Conservation (phyloP, 2,888 invertebrate species). For the Minunthozetes semirufus region DNA sequence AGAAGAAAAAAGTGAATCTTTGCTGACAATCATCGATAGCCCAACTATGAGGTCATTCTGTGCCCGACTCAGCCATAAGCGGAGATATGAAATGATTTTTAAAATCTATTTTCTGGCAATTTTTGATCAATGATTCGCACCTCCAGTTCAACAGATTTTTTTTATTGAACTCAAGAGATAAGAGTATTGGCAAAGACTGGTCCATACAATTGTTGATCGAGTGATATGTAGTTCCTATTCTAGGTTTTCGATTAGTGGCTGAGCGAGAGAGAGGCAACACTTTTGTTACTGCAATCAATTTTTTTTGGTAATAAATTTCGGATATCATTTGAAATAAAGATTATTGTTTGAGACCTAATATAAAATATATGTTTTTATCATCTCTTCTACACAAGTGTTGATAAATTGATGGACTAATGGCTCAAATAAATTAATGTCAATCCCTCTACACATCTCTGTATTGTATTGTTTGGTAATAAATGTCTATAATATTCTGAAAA, state of each 20-base stretch:
- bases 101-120: neutral
- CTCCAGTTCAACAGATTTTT: slow-evolving; percentile 19
- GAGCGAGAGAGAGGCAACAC: neutral
- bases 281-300: neutral
- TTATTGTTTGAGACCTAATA: slow-evolving; percentile 2
- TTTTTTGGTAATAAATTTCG: neutral
- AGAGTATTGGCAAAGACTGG: neutral
- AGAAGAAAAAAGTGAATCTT: slow-evolving; percentile 14
- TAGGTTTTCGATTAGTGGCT: neutral
- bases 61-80: neutral
- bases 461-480: slow-evolving; percentile 17
- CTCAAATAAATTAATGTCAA: slow-evolving; percentile 6
- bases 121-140: neutral
- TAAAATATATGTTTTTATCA: neutral
- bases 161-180: neutral
- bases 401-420: slow-evolving; percentile 18
- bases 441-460: neutral
- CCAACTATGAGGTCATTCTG: neutral
- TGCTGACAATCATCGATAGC: neutral
- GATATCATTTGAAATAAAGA: slow-evolving; percentile 4
- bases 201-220: slow-evolving; percentile 6
- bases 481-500: neutral
- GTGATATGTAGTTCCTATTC: neutral
- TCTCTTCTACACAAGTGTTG: neutral
- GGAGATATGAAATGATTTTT: neutral